Conservation (phyloP, 92 coral and sea anemone genomes). For the Epizoanthus ramosus region DNA sequence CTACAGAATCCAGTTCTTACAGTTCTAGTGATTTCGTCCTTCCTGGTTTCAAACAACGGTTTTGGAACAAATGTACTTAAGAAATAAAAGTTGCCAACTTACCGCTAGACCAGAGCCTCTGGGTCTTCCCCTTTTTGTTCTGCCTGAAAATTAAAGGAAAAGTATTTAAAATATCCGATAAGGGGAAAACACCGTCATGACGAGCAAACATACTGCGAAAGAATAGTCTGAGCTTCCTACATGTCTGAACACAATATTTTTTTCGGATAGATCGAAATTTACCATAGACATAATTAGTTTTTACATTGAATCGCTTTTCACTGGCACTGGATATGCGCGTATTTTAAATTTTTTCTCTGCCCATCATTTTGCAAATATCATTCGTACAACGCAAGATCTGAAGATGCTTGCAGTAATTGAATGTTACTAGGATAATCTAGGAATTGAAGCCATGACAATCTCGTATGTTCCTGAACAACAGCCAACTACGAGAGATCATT, state of each 20-base stretch:
- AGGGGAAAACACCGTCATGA: neutral
- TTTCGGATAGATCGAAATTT: conserved; percentile 32
- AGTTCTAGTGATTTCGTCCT: neutral
- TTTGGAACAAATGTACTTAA: neutral
- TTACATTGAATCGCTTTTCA: neutral
- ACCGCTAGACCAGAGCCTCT: conserved; percentile 35
- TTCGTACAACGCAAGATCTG: neutral
- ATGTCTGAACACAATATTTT: conserved; percentile 15
- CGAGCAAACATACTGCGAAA: neutral
- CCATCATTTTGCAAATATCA: neutral
- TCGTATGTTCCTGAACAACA: conserved; percentile 15
- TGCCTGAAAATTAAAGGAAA: conserved; percentile 13
- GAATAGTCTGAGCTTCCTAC: conserved; percentile 1
- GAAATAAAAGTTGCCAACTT: neutral
- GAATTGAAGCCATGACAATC: conserved; percentile 46
- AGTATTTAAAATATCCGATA: neutral
- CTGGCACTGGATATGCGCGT: neutral
- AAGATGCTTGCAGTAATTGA: conserved; percentile 35
- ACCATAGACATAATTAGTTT: neutral
- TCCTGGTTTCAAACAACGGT: neutral
- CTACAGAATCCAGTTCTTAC: no score
- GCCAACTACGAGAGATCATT: conserved; percentile 13
- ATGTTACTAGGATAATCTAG: conserved; percentile 46
- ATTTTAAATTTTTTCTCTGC: neutral
- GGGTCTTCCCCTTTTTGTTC: conserved; percentile 43